Evolutionary conservation across 2,113 vertebrate species (phyloP).

Genomic region (Catagonus wagneri): DNA sequence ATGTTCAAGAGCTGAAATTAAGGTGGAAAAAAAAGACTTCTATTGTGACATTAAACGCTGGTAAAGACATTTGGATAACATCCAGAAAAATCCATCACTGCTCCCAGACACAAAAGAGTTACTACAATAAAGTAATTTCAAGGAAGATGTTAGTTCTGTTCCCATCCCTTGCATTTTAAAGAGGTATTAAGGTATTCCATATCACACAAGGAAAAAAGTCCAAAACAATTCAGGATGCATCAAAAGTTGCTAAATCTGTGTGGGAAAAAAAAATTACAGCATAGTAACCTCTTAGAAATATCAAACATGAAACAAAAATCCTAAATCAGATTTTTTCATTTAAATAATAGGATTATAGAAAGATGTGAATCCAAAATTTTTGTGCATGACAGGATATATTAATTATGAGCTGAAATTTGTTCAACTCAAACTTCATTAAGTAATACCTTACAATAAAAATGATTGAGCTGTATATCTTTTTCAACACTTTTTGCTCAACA

Average conservation of each 20-base stretch:
- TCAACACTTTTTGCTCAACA: not conserved
- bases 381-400: not conserved
- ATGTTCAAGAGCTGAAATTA: conserved; percentile 53
- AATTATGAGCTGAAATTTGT: not conserved
- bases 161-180: not conserved
- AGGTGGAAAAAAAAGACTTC: conserved; percentile 1
- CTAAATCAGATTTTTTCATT: not conserved
- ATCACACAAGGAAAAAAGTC: not conserved
- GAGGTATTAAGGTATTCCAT: not conserved
- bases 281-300: not conserved
- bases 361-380: not conserved
- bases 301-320: not conserved
- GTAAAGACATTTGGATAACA: conserved; percentile 65
- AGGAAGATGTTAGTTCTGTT: not conserved
- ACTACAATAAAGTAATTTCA: conserved; percentile 9
- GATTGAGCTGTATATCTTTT: not conserved
- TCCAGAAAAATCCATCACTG: conserved; percentile 57
- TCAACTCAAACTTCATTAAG: not conserved
- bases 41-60: conserved; percentile 55
- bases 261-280: not conserved
- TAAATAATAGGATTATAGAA: not conserved
- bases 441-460: not conserved
- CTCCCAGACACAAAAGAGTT: conserved; percentile 62
- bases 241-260: conserved; percentile 2
- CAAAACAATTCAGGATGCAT: not conserved